These are phyloP conservation scores for Probaryconus sp. DNA, from an alignment of 1,140 invertebrate genomes.

Conservation along the genomic window DNA sequence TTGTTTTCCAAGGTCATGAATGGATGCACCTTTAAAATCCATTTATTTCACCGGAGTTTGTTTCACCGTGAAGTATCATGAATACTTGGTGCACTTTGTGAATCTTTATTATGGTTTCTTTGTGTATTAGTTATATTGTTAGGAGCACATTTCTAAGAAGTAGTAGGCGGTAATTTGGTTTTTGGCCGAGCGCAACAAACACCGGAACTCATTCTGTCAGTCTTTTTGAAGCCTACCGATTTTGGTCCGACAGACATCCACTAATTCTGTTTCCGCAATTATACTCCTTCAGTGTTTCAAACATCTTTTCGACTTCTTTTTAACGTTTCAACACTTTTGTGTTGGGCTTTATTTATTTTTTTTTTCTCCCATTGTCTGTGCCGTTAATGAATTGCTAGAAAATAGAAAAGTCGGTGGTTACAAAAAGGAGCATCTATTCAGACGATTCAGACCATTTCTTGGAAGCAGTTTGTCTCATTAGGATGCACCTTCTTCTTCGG, in stretches of 20 bases:
- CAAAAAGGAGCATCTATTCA: conserved; percentile 23
- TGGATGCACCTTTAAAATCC: too few relatives aligned
- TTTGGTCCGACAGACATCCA: conserved; percentile 1
- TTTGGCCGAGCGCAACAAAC: not conserved
- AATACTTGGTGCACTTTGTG: conserved; percentile 3
- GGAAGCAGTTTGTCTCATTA: conserved; percentile 26
- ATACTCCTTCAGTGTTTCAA: conserved; percentile 19
- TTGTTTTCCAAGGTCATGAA: too few relatives aligned
- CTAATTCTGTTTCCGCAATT: conserved; percentile 53
- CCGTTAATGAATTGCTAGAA: conserved; percentile 45
- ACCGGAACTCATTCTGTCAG: conserved; percentile 32
- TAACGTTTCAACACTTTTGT: conserved; percentile 39
- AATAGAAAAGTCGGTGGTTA: conserved; percentile 46
- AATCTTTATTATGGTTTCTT: conserved; percentile 11
- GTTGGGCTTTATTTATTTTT: conserved; percentile 28
- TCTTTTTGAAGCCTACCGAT: conserved; percentile 30
- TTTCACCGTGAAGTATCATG: conserved; percentile 24
- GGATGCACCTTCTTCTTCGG: conserved; percentile 10
- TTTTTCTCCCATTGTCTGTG: conserved; percentile 43
- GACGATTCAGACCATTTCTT: conserved; percentile 9
- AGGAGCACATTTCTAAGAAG: conserved; percentile 27
- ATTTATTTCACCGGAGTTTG: too few relatives aligned
- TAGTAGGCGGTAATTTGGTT: conserved; percentile 26
- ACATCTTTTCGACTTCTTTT: conserved; percentile 4
- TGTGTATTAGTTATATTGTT: conserved; percentile 19